Conservation (phyloP, 2,888 invertebrate genomes). For the Drosophila macrospina region DNA sequence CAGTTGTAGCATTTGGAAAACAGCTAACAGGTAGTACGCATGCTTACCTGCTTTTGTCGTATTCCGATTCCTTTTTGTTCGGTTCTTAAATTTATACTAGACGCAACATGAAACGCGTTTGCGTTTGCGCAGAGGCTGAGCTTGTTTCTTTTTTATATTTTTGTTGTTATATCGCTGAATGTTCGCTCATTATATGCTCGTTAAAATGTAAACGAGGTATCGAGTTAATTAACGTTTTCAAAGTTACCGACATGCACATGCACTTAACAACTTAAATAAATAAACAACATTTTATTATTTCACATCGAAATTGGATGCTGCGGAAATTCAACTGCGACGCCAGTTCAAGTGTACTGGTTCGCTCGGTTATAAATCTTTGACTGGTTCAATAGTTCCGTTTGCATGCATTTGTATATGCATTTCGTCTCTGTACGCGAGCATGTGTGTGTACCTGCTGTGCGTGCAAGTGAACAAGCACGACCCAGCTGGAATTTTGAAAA, state of each 20-base stretch:
- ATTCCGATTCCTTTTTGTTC: slow-evolving; percentile 30
- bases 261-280: slow-evolving; percentile 59
- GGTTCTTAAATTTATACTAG: slow-evolving; percentile 30
- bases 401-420: slow-evolving; percentile 17
- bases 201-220: slow-evolving; percentile 34
- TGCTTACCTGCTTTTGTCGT: slow-evolving; percentile 41
- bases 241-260: slow-evolving; percentile 46
- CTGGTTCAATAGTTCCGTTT: slow-evolving; percentile 35
- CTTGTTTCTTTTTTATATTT: slow-evolving; percentile 27
- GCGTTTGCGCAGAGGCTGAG: slow-evolving; percentile 59
- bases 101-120: slow-evolving; percentile 39
- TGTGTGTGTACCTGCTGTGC: background rate
- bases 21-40: background rate
- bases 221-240: slow-evolving; percentile 25
- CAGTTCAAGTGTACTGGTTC: slow-evolving; percentile 57
- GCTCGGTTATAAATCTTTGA: slow-evolving; percentile 29
- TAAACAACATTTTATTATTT: slow-evolving; percentile 68
- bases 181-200: slow-evolving; percentile 38
- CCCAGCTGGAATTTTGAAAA: slow-evolving; percentile 15
- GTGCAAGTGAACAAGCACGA: background rate
- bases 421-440: background rate
- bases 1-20: background rate
- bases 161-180: slow-evolving; percentile 6
- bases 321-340: slow-evolving; percentile 52
- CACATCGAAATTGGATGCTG: slow-evolving; percentile 52